Base-by-base conservation (phyloP, 2,888 invertebrate genomes). In the Erynnis tages region DNA sequence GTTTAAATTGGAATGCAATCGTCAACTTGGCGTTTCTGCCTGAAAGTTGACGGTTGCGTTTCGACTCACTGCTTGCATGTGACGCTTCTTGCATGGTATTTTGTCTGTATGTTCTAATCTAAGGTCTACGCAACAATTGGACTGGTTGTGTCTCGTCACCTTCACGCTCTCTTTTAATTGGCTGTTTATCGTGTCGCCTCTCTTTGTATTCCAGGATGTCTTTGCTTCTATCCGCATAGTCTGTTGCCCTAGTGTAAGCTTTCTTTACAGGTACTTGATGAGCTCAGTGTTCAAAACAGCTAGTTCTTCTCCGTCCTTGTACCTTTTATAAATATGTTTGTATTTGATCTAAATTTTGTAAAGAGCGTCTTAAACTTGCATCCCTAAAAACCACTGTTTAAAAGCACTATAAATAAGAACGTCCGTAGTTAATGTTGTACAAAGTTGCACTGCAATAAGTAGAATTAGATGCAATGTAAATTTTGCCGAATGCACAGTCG, bases 91-190 rank as follows among this genome's bases (percentile, higher is more conserved):
- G 86, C 85, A 89, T 87, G 80, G 69, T 59, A 69, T 16, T 35
- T 10, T 49, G 52, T 37, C 27, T 50, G 21, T 50, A 27, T 44
- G 52, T 44, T 44, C 44, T 52, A 52, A 50, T 50, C 37, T 44
- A 37, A 52, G 67, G 66, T 65, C 65, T 68, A 78, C 77, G 69
- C 83, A 81, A 81, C 73, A 66, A 63, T 68, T 67, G 67, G 69
- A 76, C 71, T 72, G 89, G 92, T 83, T 84, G 81, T 79, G 78
- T 71, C 67, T 66, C 67, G 72, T 81, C 84, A 83, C 78, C 65
- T 69, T 71, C 79, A 81, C 77, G 71, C 75, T 81, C 65, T 76
- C 58, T 71, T n/a, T 67, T 74, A 65, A 63, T 71, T 79, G 78
- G 77, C 82, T 78, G 74, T 74, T 63, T 76, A 57, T 69, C 61